Base-by-base conservation (phyloP, 2,888 invertebrate genomes). In the Eilema depressum region DNA sequence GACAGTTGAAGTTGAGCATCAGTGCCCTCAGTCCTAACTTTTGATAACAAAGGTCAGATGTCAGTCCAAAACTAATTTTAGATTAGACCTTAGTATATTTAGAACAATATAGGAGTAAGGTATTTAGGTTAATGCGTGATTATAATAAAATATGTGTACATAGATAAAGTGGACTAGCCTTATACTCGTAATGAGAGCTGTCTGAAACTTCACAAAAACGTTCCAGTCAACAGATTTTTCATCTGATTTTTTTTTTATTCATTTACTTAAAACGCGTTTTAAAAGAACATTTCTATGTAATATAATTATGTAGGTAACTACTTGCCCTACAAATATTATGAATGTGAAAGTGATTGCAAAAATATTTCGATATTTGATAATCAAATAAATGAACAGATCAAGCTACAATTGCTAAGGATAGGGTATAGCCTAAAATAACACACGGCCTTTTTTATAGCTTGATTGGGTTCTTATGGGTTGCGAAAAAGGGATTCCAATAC, bases 21-120 rank as follows among this genome's bases (percentile, higher is more conserved):
- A n/a, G 53, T 53, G n/a, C 53, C 53, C 53, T 53, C 53, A 53
- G 5, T 53, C 53, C 53, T n/a, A 53, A 53, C 53, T 53, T 53
- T 53, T 53, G n/a, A 53, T 53, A n/a, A 10, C 20, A 53, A 53
- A 53, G 53, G 53, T 53, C 53, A 53, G 53, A n/a, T 53, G n/a
- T 53, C 53, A 20, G 53, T n/a, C n/a, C n/a, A n/a, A 53, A 53
- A 53, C 53, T 53, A 53, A 53, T 53, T 53, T 53, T 53, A 53
- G 53, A 53, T 53, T 53, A 53, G n/a, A n/a, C 53, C n/a, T 3
- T 10, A n/a, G 20, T 53, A 53, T 53, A 53, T 53, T 53, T 53
- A 53, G 53, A 53, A 53, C 10, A 53, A 53, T 53, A 53, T 2
- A 47, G 47, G 53, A 41, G 41, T 17, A 41, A 5, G 41, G 17